Conservation (phyloP, 2,797 vertebrate species). For the Diplodus puntazzo region DNA sequence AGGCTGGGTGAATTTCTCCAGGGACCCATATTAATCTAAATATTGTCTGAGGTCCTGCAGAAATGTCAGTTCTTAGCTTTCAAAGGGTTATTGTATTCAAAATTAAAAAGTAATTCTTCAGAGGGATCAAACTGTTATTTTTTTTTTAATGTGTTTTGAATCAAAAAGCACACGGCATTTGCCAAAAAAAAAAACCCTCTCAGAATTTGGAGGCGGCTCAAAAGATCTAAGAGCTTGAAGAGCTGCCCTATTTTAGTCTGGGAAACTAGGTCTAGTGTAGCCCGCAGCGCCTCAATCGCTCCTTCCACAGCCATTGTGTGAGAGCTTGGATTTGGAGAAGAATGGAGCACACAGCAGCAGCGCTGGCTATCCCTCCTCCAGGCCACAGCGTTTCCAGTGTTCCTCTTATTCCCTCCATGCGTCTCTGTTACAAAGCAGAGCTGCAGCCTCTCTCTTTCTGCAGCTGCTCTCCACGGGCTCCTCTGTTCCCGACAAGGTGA, state of each 20-base stretch:
- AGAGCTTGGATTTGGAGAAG: conserved; percentile 74
- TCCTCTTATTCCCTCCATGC: conserved; percentile 77
- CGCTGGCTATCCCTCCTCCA: conserved; percentile 74
- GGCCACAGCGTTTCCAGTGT: conserved; percentile 75
- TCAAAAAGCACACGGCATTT: conserved; percentile 32
- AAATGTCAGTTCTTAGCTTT: conserved; percentile 27
- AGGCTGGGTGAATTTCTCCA: conserved; percentile 74
- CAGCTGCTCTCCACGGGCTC: conserved; percentile 63
- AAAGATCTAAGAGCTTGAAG: conserved; percentile 72
- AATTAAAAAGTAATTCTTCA: conserved; percentile 21
- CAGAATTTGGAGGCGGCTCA: conserved; percentile 55
- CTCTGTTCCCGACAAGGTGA: conserved; percentile 71
- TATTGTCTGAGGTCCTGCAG: conserved; percentile 46
- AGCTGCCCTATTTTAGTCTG: conserved; percentile 80
- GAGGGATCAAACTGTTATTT: conserved; percentile 3
- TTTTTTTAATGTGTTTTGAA: conserved; percentile 22
- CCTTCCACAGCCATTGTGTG: conserved; percentile 79
- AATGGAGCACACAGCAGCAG: conserved; percentile 68
- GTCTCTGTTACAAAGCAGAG: conserved; percentile 69
- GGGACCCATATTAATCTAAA: conserved; percentile 82
- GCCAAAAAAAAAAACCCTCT: conserved; percentile 29
- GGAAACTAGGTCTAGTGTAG: conserved; percentile 86
- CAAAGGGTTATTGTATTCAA: neutral
- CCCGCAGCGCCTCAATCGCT: conserved; percentile 79
- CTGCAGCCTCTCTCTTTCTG: conserved; percentile 44